Evolutionary conservation across 30 jellyfish, hydroid and myxozoan genomes (phyloP).

Genomic region (Aurelia aurita): DNA sequence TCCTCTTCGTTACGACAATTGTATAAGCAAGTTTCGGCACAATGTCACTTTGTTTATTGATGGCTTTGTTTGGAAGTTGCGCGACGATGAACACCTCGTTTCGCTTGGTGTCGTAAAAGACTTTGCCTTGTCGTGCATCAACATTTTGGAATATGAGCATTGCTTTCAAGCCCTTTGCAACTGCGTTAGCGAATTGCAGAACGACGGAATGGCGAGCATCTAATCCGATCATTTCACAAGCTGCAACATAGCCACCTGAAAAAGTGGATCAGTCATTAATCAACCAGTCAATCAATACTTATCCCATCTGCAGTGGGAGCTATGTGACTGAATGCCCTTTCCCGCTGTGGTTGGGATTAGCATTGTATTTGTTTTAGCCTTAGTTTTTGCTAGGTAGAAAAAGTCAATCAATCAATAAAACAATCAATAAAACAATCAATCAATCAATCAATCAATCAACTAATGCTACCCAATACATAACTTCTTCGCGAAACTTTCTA

Average conservation of each 20-base stretch:
- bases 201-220: constrained; percentile 24
- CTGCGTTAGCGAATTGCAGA: constrained; percentile 7
- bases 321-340: too few species aligned
- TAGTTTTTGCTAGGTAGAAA: too few species aligned
- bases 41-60: constrained; percentile 26
- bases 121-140: constrained; percentile 55
- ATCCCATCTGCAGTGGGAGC: too few species aligned
- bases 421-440: too few species aligned
- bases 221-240: constrained; percentile 36
- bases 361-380: too few species aligned
- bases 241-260: constrained; percentile 67
- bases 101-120: constrained; percentile 62
- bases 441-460: too few species aligned
- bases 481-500: too few species aligned
- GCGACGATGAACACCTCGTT: constrained; percentile 65
- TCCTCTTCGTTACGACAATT: constrained; percentile 56
- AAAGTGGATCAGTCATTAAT: too few species aligned
- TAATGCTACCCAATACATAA: too few species aligned
- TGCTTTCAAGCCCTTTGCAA: constrained; percentile 7
- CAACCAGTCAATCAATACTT: too few species aligned
- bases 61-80: constrained; percentile 39
- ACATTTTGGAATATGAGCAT: neutral
- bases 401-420: too few species aligned
- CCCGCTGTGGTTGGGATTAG: too few species aligned
- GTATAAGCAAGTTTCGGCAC: constrained; percentile 56